A percentile compares a stretch with the other conserved stretches of the same genome.
Conservation (phyloP, 2,113 vertebrate species). For the Cricetomys ansorgei region DNA sequence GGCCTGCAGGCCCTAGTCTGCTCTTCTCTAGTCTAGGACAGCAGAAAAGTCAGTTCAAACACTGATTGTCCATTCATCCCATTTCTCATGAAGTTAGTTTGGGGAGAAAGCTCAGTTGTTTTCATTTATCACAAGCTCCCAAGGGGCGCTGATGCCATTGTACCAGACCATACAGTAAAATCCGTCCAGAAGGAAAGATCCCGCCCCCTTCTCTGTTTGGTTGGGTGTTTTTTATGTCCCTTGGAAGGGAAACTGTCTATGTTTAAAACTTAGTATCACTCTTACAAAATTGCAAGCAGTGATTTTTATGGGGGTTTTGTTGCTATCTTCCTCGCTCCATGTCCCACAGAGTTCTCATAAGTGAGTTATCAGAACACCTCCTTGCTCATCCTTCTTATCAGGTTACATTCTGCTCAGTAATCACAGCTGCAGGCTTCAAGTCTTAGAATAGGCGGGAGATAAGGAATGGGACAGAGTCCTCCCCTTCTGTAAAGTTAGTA, state of each 20-base stretch:
- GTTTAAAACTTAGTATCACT: conserved; percentile 43
- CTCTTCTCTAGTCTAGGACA: background rate
- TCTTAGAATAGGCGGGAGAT: background rate
- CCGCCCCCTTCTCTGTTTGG: background rate
- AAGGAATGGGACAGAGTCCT: background rate
- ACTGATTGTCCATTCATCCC: background rate
- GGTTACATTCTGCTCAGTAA: conserved; percentile 54
- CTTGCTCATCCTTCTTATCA: conserved; percentile 54
- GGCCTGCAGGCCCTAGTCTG: background rate
- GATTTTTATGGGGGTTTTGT: conserved; percentile 45
- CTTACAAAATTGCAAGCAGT: conserved; percentile 48
- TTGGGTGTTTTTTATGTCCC: conserved; percentile 13
- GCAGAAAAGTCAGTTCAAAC: background rate
- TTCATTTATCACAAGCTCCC: background rate
- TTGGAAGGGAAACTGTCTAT: background rate
- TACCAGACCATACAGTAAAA: background rate
- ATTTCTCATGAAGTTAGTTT: background rate
- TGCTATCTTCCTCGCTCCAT: conserved; percentile 40
- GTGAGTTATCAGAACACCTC: conserved; percentile 46
- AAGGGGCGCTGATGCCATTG: background rate
- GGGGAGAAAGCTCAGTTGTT: background rate
- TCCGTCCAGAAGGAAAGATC: background rate
- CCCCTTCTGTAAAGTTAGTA: background rate
- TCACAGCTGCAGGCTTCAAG: conserved; percentile 34
- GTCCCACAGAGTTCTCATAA: conserved; percentile 34